Base-by-base conservation (phyloP, 2,888 invertebrate species). In the Polyommatus icarus region DNA sequence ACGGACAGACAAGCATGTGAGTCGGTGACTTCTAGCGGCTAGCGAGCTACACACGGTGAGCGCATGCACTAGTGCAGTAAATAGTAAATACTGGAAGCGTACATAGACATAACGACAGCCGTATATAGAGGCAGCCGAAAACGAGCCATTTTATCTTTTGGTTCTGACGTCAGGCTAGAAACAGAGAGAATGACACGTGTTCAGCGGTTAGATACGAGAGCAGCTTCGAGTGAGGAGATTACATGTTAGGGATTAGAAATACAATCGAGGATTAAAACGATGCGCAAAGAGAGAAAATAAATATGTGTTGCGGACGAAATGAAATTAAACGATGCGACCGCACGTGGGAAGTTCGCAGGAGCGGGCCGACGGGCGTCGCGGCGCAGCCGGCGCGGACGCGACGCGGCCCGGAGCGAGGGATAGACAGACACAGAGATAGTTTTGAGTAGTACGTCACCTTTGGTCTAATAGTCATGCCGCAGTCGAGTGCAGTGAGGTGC, bases 401-500 rank as follows among this genome's bases (percentile, higher is more conserved):
- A 15, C 67, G 29, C 8, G 15, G 87, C 85, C 86, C 83, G 85
- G 83, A 88, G 86, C 85, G 81, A 88, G 88, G 88, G 89, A 90
- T 87, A 90, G 86, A 87, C 67, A 67, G 67, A 86, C 20, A 85
- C 85, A 87, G 88, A 94, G 94, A 90, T 92, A 95, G 95, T 95
- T 95, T 96, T 95, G 95, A 95, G 95, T 96, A 96, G 96, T 96
- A 96, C 95, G 95, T 96, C 96, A 96, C 96, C 96, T 95, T 94
- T 80, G 83, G 85, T 87, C 86, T 88, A 89, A 85, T 83, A 87
- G 86, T 87, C 93, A 93, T 93, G 93, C 92, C 87, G 88, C 84
- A 85, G 84, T 81, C 82, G 83, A 85, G 88, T 88, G 87, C 89
- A 86, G 82, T 84, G 82, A 83, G 83, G 87, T 86, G 88, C 87